Percentiles rank a stretch among this genome's conserved stretches.
phyloP scores from a whole-genome alignment of 2,113 vertebrate genomes.

The Takifugu bimaculatus region DNA sequence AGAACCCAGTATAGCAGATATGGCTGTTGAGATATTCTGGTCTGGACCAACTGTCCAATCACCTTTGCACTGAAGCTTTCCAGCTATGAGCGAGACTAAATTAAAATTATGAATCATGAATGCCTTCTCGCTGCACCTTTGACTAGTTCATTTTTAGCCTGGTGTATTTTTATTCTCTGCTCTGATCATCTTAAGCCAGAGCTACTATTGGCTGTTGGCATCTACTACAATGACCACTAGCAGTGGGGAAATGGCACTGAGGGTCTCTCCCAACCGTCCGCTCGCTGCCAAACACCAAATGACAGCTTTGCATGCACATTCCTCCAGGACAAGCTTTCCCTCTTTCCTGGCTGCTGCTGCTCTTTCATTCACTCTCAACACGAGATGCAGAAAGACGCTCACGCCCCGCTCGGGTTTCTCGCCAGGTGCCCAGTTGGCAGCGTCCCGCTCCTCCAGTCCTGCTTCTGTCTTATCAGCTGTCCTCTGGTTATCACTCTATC shows the following conservation, averaged over 20 bases:
- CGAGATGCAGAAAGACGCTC: constrained; percentile 21
- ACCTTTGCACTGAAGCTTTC: too few relatives aligned
- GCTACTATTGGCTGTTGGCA: constrained; percentile 46
- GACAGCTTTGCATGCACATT: constrained; percentile 9
- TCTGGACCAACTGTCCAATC: too few relatives aligned
- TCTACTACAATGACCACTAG: constrained; percentile 52
- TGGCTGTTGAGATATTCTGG: too few relatives aligned
- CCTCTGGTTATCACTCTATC: constrained; percentile 39
- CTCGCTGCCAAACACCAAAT: constrained; percentile 33
- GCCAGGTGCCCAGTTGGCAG: constrained; percentile 19
- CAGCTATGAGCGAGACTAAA: not conserved
- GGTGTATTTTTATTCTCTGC: constrained; percentile 28
- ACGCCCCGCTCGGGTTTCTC: constrained; percentile 45
- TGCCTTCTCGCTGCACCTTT: not conserved
- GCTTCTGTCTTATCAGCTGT: constrained; percentile 51
- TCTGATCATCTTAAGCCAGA: constrained; percentile 25
- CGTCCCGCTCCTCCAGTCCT: constrained; percentile 9
- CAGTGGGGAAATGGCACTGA: constrained; percentile 22
- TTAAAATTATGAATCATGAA: not conserved
- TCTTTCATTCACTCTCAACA: constrained; percentile 28
- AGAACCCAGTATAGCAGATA: too few relatives aligned
- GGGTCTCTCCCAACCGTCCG: constrained; percentile 44
- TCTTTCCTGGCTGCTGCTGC: constrained; percentile 7
- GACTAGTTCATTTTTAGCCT: constrained; percentile 14
- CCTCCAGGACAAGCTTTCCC: not conserved